Conservation (phyloP, 2,797 vertebrate genomes). For the Pempheris klunzingeri region DNA sequence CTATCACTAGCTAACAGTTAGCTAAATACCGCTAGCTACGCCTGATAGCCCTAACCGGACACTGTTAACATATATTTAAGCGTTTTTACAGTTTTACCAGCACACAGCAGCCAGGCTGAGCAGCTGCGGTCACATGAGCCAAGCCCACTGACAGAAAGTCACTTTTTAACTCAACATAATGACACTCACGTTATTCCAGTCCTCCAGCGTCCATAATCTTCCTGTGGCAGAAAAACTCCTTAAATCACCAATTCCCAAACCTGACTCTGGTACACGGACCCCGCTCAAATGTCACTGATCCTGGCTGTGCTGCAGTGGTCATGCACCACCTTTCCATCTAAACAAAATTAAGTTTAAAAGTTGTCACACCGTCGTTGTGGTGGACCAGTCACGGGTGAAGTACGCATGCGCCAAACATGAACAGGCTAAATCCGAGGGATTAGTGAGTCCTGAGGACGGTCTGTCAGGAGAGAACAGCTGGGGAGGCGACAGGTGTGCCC, state of each 20-base stretch:
- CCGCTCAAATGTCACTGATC: fast-evolving
- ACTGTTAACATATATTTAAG: background rate
- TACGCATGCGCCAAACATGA: slow-evolving; percentile 62
- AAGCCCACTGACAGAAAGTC: background rate
- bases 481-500: background rate
- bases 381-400: fast-evolving
- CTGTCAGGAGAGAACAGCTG: slow-evolving; percentile 17
- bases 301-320: fast-evolving
- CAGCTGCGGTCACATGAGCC: background rate
- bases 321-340: background rate
- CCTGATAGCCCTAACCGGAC: fast-evolving
- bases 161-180: slow-evolving; percentile 11
- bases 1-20: background rate
- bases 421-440: no score
- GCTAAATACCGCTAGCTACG: background rate
- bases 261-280: fast-evolving
- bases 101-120: background rate
- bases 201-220: background rate
- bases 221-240: background rate
- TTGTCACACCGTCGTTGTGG: fast-evolving
- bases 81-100: fast-evolving
- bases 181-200: slow-evolving; percentile 55
- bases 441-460: background rate
- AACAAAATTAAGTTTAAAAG: background rate
- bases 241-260: fast-evolving